Evolutionary conservation across 2,113 vertebrate species (phyloP).

Genomic region (Xyliphius kryptos): DNA sequence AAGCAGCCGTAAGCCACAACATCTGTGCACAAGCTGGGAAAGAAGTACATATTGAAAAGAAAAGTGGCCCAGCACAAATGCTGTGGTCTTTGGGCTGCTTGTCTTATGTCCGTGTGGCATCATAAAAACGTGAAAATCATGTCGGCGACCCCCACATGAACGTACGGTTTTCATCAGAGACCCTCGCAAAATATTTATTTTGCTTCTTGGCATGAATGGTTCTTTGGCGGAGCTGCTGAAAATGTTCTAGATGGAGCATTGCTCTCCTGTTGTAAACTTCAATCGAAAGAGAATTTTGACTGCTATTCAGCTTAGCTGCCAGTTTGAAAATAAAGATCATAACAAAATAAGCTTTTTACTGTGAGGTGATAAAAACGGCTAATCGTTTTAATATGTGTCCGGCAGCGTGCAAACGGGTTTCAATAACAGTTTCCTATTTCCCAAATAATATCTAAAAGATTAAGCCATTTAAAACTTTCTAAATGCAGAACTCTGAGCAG

Average conservation of each 20-base stretch:
- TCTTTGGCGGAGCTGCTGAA: constrained; percentile 24
- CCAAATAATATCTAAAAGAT: no score
- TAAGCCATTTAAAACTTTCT: no score
- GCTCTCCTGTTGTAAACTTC: constrained; percentile 13
- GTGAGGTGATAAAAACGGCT: no score
- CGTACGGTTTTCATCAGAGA: constrained; percentile 15
- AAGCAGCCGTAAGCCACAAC: constrained; percentile 38
- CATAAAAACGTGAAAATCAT: constrained; percentile 13
- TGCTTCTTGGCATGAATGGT: constrained; percentile 1
- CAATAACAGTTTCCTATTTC: no score
- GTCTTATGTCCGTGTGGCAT: background rate
- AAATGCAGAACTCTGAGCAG: no score
- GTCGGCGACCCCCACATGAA: background rate
- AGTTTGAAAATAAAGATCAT: no score
- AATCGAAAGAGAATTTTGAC: no score
- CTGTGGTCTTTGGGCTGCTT: background rate
- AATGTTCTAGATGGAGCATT: constrained; percentile 17
- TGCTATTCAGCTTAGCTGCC: no score
- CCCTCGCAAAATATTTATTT: constrained; percentile 15
- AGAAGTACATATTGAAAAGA: constrained; percentile 26
- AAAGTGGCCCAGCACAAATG: constrained; percentile 20
- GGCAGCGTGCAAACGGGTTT: no score
- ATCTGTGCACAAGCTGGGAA: constrained; percentile 46
- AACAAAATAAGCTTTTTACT: no score
- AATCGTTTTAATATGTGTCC: no score